Evolutionary conservation across 2,888 invertebrate species (phyloP), one percentile per base, ranked within the genome.

Genomic region (Conomelus anceps): DNA sequence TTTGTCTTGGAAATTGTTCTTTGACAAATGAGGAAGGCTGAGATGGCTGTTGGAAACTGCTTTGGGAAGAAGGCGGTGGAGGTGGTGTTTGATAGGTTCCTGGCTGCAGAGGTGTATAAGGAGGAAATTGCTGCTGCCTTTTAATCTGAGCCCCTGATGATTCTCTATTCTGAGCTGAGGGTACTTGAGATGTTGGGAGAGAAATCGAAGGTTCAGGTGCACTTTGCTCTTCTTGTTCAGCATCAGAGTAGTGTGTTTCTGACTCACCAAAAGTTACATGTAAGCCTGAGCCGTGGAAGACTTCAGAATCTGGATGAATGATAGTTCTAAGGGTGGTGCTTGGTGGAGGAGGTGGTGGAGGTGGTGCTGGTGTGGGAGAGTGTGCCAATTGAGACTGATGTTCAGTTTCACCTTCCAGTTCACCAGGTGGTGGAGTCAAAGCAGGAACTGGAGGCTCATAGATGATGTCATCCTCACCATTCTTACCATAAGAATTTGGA

Each of bases 221-320:
- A 89, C 91, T 90, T 63, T 90, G 89, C 23, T 90, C 90, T 22
- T 88, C 89, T 20, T 86, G 34, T 29, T 87, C 89, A 22, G 89
- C 87, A 89, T 89, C 90, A 20, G 86, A 20, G 23, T 88, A 94
- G 84, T 91, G 91, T 90, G 95, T 94, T 4, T 94, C 93, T 0
- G 94, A 93, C 22, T 94, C 95, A 0, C 97, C 97, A 92, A 98
- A 98, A 7, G 97, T 97, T 0, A 98, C 96, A 92, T 96, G 96
- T 0, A 98, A 96, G 88, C 97, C 97, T 91, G 96, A 96, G 90
- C 92, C 93, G 92, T 97, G 97, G 92, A 96, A 97, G 20, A 95
- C 95, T 93, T 98, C 97, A 1, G 97, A 97, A 92, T 98, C 98
- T 0, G 98, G 98, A 91, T 96, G 96, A 88, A 98, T 98, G 84